Percentiles rank a stretch among this genome's conserved stretches.
These are phyloP conservation scores for Protomyctophum bolini DNA, from an alignment of 2,113 vertebrate species.

Conservation along the genomic window DNA sequence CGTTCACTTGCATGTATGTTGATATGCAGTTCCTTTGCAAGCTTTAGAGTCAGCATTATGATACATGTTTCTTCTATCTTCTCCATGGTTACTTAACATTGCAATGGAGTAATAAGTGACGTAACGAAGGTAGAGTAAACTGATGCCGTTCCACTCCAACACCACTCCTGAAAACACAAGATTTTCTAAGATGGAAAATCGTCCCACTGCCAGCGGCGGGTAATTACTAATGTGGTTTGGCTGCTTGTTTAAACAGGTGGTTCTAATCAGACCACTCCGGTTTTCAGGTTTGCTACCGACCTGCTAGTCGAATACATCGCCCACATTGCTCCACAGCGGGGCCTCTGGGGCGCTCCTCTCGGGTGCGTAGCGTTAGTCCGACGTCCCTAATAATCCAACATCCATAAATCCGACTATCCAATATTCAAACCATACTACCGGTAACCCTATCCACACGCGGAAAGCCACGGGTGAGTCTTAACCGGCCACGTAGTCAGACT, in stretches of 20 bases:
- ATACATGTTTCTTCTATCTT: constrained; percentile 23
- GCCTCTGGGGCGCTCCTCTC: no score
- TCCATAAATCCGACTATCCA: no score
- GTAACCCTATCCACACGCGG: no score
- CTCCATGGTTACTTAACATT: constrained; percentile 19
- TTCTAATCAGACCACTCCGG: constrained; percentile 37
- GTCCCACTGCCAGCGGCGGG: constrained; percentile 24
- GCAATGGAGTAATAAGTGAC: constrained; percentile 25
- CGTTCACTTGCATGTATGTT: no score
- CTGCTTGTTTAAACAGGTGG: constrained; percentile 50
- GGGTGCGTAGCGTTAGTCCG: no score
- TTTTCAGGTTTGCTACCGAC: background rate
- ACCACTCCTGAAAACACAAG: constrained; percentile 25
- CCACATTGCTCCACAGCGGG: background rate
- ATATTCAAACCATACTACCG: no score
- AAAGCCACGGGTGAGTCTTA: no score
- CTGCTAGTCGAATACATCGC: background rate
- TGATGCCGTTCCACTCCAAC: constrained; percentile 28
- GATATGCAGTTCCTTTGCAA: background rate
- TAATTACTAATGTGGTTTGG: constrained; percentile 33
- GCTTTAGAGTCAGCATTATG: background rate
- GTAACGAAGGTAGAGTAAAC: constrained; percentile 15
- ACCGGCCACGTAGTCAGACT: no score
- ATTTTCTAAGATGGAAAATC: constrained; percentile 49
- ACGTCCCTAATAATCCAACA: no score